phyloP scores from a whole-genome alignment of 2,113 vertebrate genomes.

The Saguinus midas region DNA sequence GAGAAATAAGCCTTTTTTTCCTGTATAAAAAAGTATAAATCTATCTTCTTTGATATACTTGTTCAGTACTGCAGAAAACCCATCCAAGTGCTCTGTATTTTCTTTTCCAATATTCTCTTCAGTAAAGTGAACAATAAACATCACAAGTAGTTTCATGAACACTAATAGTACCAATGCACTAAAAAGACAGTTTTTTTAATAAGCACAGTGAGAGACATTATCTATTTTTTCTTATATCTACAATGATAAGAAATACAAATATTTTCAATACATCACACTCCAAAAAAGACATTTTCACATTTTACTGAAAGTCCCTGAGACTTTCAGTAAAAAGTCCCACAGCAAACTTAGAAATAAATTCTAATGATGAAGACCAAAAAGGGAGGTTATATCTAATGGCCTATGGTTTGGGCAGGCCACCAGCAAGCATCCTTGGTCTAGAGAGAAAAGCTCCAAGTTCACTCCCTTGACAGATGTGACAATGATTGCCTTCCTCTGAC shows the following conservation, averaged over 20 bases:
- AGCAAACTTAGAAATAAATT: not conserved
- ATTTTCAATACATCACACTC: not conserved
- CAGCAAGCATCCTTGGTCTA: not conserved
- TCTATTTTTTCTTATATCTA: not conserved
- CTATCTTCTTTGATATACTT: not conserved
- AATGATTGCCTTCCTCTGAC: not conserved
- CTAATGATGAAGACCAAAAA: not conserved
- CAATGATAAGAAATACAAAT: not conserved
- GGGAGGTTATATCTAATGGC: not conserved
- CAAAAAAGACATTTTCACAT: not conserved
- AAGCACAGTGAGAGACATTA: not conserved
- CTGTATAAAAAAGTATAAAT: not conserved
- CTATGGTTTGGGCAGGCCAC: not conserved
- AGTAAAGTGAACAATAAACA: not conserved
- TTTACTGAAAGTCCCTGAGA: not conserved
- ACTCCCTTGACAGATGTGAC: not conserved
- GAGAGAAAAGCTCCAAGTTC: not conserved
- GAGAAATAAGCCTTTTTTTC: not conserved
- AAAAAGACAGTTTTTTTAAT: not conserved
- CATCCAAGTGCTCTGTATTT: not conserved
- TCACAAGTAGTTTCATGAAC: not conserved
- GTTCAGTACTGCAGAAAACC: not conserved
- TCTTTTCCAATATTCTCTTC: not conserved
- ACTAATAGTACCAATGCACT: not conserved
- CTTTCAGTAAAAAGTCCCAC: no score